Percentiles rank a stretch among this genome's conserved stretches.
Evolutionary conservation across 2,888 invertebrate species (phyloP).

Genomic region (Dyspetes luteomarginatus): DNA sequence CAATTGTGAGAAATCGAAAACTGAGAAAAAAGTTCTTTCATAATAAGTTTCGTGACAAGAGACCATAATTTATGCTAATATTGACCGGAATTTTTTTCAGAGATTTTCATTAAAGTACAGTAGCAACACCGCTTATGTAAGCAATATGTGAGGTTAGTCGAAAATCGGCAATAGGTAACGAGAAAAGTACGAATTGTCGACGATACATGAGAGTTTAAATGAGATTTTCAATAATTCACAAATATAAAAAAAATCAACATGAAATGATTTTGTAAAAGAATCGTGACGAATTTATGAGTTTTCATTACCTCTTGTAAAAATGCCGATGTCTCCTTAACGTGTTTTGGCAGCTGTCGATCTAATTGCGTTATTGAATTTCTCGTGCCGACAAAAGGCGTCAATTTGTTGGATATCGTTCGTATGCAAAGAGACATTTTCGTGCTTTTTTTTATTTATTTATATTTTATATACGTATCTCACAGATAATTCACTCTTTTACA

Average conservation of each 20-base stretch:
- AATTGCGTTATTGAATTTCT: constrained; percentile 85
- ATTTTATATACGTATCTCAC: constrained; percentile 53
- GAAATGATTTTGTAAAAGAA: background rate
- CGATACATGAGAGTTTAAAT: background rate
- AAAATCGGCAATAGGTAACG: constrained; percentile 16
- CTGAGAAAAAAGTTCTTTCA: too few relatives aligned
- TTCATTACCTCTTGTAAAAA: constrained; percentile 86
- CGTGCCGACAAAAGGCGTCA: constrained; percentile 85
- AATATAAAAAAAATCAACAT: background rate
- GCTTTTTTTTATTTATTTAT: constrained; percentile 54
- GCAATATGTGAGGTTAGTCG: constrained; percentile 72
- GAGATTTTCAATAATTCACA: background rate
- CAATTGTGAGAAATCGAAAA: too few relatives aligned
- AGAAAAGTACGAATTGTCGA: constrained; percentile 47
- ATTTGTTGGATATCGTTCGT: constrained; percentile 85
- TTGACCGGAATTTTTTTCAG: background rate
- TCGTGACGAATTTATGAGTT: constrained; percentile 55
- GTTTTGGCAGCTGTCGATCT: constrained; percentile 84
- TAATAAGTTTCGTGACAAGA: too few relatives aligned
- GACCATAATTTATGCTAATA: too few relatives aligned
- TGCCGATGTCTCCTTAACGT: constrained; percentile 81
- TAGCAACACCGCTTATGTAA: constrained; percentile 73
- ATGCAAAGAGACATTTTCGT: constrained; percentile 85
- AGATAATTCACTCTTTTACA: constrained; percentile 61
- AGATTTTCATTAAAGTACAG: background rate